A percentile compares a stretch with the other conserved stretches of the same genome.
phyloP scores from a whole-genome alignment of 2,113 vertebrate species.

The Octodon degus region DNA sequence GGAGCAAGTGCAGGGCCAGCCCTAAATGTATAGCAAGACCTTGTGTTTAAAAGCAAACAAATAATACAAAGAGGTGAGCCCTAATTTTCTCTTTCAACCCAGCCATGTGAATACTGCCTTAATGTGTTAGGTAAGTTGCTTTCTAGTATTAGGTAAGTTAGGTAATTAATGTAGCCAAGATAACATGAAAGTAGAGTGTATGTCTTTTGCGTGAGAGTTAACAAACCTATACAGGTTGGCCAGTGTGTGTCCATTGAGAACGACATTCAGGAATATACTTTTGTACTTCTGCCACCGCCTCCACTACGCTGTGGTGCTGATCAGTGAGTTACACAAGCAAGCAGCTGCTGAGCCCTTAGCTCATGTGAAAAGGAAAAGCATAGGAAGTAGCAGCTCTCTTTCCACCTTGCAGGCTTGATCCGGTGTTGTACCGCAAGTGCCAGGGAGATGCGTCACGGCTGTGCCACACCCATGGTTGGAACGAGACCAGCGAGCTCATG shows the following conservation, averaged over 20 bases:
- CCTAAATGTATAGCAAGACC: not conserved
- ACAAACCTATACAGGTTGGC: not conserved
- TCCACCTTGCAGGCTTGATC: slow-evolving; percentile 90
- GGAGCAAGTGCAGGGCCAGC: not conserved
- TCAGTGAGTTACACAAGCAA: not conserved
- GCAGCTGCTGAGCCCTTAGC: not conserved
- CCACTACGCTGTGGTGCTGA: not conserved
- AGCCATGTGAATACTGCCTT: not conserved
- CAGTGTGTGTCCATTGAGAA: not conserved
- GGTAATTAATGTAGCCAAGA: not conserved
- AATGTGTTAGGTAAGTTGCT: not conserved
- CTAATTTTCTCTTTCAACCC: not conserved
- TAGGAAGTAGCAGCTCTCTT: not conserved
- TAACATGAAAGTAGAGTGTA: not conserved
- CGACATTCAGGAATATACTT: not conserved
- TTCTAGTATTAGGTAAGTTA: not conserved
- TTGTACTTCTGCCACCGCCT: not conserved
- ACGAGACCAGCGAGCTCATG: slow-evolving; percentile 96
- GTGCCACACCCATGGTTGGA: slow-evolving; percentile 97
- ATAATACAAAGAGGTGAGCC: not conserved
- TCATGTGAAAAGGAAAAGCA: not conserved
- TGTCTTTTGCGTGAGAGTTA: slow-evolving; percentile 10
- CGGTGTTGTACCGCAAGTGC: slow-evolving; percentile 95
- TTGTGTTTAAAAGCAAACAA: not conserved
- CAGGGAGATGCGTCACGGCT: slow-evolving; percentile 96